Base-by-base conservation (phyloP, 2,113 vertebrate genomes). In the Ibidorhyncha struthersii region DNA sequence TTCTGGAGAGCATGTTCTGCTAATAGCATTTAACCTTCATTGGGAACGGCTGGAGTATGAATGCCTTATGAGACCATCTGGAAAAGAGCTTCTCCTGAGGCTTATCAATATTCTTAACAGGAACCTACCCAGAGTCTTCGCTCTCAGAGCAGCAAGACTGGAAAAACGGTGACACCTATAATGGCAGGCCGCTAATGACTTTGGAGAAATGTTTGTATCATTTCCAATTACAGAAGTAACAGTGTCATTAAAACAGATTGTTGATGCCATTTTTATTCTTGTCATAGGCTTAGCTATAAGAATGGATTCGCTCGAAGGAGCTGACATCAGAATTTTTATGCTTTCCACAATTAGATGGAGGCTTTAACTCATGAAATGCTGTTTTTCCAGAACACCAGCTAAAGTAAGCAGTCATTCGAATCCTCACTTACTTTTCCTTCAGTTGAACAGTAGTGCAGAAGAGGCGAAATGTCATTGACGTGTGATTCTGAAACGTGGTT, bases 261-360 rank as follows among this genome's bases (percentile, higher is more conserved):
- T 72, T 76, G 58, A 69, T 97, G 74, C 63, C 59, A 65, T 81
- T 86, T 92, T 93, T 92, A 77, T 72, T 85, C 78, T 93, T 96
- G 70, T 91, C 70, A 69, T 52, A 72, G 78, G 25, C 56, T 94
- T 82, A 78, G 56, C 63, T 95, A 52, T 53, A 91, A 85, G 58
- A 61, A 91, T 53, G 71, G 58, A 38, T 91, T 94, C 32, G 62
- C 50, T 94, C 66, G 49, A 18, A 90, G 70, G 71, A 56, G 53
- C 62, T 88, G 36, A 45, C 77, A 88, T 6, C 87, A 93, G 62
- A 96, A 77, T 77, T 85, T 69, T 91, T 86, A 79, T 79, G 78
- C 34, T 85, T 91, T 90, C 61, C 34, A n/a, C 58, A 82, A 67
- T 65, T 72, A 82, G 40, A 40, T 38, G 50, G 43, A 94, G 50